These are phyloP conservation scores for Malthinus seriepunctatus DNA, from an alignment of 2,888 invertebrate species.

Conservation along the genomic window DNA sequence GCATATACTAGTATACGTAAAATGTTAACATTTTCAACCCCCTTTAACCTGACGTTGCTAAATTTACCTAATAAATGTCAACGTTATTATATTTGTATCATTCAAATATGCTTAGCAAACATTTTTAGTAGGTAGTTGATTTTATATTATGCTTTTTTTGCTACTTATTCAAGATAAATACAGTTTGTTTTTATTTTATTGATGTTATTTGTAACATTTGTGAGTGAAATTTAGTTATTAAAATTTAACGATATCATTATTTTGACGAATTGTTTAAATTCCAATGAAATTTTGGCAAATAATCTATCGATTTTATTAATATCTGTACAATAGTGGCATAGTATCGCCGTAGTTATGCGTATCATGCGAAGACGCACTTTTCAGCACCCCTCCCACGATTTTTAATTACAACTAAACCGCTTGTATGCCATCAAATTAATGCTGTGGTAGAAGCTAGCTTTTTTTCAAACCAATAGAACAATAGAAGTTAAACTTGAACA, in stretches of 20 bases:
- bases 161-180: conserved; percentile 6
- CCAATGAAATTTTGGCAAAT: too few species aligned
- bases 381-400: too few species aligned
- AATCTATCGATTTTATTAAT: too few species aligned
- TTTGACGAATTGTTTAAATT: too few species aligned
- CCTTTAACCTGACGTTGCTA: conserved; percentile 32
- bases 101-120: conserved; percentile 33
- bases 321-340: too few species aligned
- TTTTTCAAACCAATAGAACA: too few species aligned
- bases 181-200: conserved; percentile 1
- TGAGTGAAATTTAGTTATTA: background rate
- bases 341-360: too few species aligned
- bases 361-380: too few species aligned
- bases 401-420: too few species aligned
- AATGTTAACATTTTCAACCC: conserved; percentile 27
- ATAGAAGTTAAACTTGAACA: too few species aligned
- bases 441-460: too few species aligned
- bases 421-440: too few species aligned
- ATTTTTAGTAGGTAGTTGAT: conserved; percentile 19
- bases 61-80: conserved; percentile 36
- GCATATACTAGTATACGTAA: conserved; percentile 19
- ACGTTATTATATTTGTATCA: conserved; percentile 34
- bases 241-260: background rate
- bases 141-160: conserved; percentile 18
- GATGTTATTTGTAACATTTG: background rate